Evolutionary conservation across 2,888 invertebrate genomes (phyloP).

Genomic region (Campoplex capitator): DNA sequence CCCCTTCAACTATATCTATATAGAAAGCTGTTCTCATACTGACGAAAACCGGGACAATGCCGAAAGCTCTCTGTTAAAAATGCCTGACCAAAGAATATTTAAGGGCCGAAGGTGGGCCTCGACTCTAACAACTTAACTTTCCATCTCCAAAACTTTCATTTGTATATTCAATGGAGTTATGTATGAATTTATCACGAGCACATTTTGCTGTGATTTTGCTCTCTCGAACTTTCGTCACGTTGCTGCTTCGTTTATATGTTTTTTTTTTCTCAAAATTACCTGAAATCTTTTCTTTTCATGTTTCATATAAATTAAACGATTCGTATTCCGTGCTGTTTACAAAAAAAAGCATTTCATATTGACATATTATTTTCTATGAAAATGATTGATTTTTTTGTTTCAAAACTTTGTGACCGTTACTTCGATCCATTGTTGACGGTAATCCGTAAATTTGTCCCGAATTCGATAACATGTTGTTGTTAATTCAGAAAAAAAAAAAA

Average conservation of each 20-base stretch:
- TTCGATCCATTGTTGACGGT: too few species aligned
- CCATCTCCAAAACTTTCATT: not conserved
- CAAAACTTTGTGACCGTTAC: too few species aligned
- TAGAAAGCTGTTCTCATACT: not conserved
- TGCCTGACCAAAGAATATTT: not conserved
- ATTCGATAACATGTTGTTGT: too few species aligned
- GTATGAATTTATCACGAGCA: not conserved
- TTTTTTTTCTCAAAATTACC: not conserved
- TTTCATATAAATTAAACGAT: not conserved
- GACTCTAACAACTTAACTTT: not conserved
- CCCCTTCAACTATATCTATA: not conserved
- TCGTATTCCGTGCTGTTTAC: too few species aligned
- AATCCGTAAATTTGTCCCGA: too few species aligned
- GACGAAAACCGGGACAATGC: conserved; percentile 2
- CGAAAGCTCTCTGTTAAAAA: not conserved
- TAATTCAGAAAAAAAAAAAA: too few species aligned
- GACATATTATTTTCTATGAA: too few species aligned
- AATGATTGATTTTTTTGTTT: too few species aligned
- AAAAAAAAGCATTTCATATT: too few species aligned
- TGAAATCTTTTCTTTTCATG: not conserved
- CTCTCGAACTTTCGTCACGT: not conserved
- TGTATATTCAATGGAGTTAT: not conserved
- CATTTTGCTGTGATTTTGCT: not conserved
- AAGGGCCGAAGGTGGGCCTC: not conserved
- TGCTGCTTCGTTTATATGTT: too few species aligned